Conservation (phyloP, 2,113 vertebrate genomes). For the Heteronetta atricapilla region DNA sequence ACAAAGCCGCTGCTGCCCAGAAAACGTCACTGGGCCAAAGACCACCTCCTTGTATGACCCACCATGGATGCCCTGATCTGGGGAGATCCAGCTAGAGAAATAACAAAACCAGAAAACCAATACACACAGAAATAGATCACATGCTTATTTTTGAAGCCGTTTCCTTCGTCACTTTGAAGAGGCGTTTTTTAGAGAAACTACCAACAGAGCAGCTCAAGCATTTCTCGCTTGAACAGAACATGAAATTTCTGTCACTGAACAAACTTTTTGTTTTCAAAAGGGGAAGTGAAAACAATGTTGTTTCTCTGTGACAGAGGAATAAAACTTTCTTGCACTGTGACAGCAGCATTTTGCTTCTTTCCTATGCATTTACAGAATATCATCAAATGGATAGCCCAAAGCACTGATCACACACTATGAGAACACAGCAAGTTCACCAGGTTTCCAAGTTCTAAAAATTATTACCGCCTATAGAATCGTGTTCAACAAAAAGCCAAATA, state of each 20-base stretch:
- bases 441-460: neutral
- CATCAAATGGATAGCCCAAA: neutral
- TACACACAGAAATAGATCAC: fast-evolving
- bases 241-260: neutral
- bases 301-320: neutral
- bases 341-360: neutral
- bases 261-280: neutral
- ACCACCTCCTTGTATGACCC: neutral
- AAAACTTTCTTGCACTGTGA: neutral
- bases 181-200: neutral
- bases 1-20: neutral
- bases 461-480: constrained; percentile 18
- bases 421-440: neutral
- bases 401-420: fast-evolving
- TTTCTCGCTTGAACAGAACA: neutral
- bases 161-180: neutral
- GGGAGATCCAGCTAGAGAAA: neutral
- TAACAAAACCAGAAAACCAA: neutral
- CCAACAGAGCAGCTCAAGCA: neutral
- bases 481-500: constrained; percentile 66
- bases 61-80: neutral
- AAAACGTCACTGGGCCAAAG: neutral
- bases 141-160: neutral
- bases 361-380: neutral
- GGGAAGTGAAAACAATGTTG: neutral